These are phyloP conservation scores for Bos indicus DNA, from an alignment of 2,113 vertebrate species.

Conservation along the genomic window DNA sequence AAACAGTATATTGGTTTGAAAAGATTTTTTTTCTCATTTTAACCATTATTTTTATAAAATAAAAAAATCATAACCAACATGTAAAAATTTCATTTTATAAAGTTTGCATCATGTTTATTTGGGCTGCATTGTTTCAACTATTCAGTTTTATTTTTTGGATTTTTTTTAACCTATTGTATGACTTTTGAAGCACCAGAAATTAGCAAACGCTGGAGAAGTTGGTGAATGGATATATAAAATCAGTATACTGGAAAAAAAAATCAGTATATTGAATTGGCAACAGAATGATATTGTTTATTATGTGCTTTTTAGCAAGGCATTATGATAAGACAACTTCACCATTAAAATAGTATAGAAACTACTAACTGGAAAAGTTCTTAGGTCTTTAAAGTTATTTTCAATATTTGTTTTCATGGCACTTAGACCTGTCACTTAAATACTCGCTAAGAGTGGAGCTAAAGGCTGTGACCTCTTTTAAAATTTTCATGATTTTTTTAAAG, in stretches of 20 bases:
- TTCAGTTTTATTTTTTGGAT: not conserved
- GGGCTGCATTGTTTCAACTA: not conserved
- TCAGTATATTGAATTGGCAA: not conserved
- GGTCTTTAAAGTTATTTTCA: not conserved
- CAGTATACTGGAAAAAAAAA: not conserved
- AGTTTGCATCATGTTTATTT: not conserved
- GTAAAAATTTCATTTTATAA: not conserved
- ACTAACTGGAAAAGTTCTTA: not conserved
- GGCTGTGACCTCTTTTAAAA: not conserved
- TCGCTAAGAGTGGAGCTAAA: not conserved
- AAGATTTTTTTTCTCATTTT: not conserved
- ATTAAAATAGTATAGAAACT: not conserved
- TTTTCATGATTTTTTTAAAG: not conserved
- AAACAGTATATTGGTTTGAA: not conserved
- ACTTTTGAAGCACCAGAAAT: not conserved
- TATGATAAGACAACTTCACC: not conserved
- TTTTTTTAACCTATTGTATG: not conserved
- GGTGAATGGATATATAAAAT: not conserved
- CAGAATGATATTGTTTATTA: not conserved
- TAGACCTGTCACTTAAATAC: not conserved
- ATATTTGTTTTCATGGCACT: not conserved
- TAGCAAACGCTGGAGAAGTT: not conserved
- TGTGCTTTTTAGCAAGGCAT: not conserved
- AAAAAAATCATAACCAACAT: not conserved
- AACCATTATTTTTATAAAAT: constrained; percentile 6